A percentile compares a stretch with the other conserved stretches of the same genome.
phyloP scores from a whole-genome alignment of 2,797 vertebrate genomes.

The Aulostomus chinensis region DNA sequence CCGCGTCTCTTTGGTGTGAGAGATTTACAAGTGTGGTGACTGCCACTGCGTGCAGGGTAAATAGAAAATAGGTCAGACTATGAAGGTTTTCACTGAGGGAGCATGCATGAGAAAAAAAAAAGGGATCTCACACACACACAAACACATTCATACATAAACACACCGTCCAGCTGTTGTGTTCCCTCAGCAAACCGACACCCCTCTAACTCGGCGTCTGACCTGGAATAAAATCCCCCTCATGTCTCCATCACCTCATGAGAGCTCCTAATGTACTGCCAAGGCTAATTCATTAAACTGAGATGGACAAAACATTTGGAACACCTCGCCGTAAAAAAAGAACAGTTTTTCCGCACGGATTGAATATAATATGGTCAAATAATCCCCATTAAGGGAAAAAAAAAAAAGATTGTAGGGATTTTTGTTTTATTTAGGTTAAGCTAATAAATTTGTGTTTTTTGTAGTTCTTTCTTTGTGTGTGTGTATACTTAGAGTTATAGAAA shows the following conservation, averaged over 20 bases:
- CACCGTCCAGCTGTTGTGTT: conserved; percentile 44
- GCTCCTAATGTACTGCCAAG: too few species aligned
- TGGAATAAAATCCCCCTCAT: conserved; percentile 28
- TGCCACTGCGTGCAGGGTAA: conserved; percentile 25
- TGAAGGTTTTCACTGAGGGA: conserved; percentile 29
- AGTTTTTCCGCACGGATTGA: too few species aligned
- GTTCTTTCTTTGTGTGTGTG: too few species aligned
- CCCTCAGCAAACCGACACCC: conserved; percentile 10
- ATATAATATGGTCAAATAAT: neutral
- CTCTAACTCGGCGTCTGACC: conserved; percentile 27
- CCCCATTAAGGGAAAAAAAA: too few species aligned
- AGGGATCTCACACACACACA: conserved; percentile 15
- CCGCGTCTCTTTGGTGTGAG: neutral
- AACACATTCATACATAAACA: conserved; percentile 17
- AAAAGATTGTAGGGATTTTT: too few species aligned
- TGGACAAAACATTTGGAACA: too few species aligned
- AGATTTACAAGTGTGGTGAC: neutral
- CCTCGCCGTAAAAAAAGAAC: too few species aligned
- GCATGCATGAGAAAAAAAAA: conserved; percentile 32
- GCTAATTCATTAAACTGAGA: too few species aligned
- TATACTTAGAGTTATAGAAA: too few species aligned
- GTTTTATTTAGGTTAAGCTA: too few species aligned
- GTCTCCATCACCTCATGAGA: conserved; percentile 5
- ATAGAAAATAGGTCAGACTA: conserved; percentile 60
- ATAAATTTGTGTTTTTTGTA: too few species aligned